Evolutionary conservation across 1,140 invertebrate species (phyloP).

Genomic region (Caerostris darwini): DNA sequence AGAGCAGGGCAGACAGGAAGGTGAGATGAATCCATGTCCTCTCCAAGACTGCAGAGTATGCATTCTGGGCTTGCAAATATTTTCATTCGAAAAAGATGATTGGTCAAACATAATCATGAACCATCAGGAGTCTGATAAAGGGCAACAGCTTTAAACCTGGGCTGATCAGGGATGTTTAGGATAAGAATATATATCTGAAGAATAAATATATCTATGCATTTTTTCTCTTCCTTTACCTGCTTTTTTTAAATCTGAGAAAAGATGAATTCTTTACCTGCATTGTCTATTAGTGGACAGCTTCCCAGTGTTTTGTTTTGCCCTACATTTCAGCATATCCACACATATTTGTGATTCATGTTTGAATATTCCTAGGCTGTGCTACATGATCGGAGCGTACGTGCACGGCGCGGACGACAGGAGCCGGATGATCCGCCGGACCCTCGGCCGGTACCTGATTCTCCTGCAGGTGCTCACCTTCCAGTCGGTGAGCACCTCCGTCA

Average conservation of each 20-base stretch:
- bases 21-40: too few relatives aligned
- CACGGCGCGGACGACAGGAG: slow-evolving; percentile 80
- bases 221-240: neutral
- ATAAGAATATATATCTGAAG: too few relatives aligned
- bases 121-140: too few relatives aligned
- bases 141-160: too few relatives aligned
- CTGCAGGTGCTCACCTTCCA: slow-evolving; percentile 76
- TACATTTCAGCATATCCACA: neutral
- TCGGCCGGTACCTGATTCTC: slow-evolving; percentile 80
- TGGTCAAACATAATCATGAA: too few relatives aligned
- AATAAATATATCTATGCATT: too few relatives aligned
- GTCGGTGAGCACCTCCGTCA: slow-evolving; percentile 72
- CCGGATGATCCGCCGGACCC: slow-evolving; percentile 79
- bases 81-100: too few relatives aligned
- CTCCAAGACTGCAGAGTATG: too few relatives aligned
- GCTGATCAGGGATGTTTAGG: too few relatives aligned
- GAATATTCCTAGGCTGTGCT: slow-evolving; percentile 61
- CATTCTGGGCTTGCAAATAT: too few relatives aligned
- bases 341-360: too few relatives aligned
- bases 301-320: slow-evolving; percentile 24
- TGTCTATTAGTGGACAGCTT: neutral
- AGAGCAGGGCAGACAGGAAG: too few relatives aligned
- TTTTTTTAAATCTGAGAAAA: neutral
- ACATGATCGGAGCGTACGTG: slow-evolving; percentile 74
- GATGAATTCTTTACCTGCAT: neutral